These are phyloP conservation scores for Hipposideros larvatus DNA, from an alignment of 2,797 vertebrate genomes.

Conservation along the genomic window DNA sequence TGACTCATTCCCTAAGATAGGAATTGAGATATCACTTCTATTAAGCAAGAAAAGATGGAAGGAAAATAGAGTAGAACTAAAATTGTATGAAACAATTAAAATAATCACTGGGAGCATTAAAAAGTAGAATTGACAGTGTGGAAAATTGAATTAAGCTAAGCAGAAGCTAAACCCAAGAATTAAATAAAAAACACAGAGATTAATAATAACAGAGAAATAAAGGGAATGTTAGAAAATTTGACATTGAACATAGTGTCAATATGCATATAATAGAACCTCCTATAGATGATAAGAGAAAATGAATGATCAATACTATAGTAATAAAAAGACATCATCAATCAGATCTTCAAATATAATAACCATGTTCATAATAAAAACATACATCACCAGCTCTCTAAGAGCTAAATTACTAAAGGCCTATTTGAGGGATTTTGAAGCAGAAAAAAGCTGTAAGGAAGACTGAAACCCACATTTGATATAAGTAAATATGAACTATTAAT, in stretches of 20 bases:
- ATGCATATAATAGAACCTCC: slow-evolving; percentile 44
- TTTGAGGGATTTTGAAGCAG: slow-evolving; percentile 10
- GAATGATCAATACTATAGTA: slow-evolving; percentile 17
- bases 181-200: slow-evolving; percentile 64
- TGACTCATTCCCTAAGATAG: slow-evolving; percentile 43
- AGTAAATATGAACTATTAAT: slow-evolving; percentile 5
- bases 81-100: slow-evolving; percentile 63
- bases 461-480: neutral
- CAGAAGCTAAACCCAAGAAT: slow-evolving; percentile 53
- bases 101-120: slow-evolving; percentile 65
- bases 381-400: neutral
- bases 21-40: slow-evolving; percentile 60
- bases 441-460: slow-evolving; percentile 31
- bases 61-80: slow-evolving; percentile 16
- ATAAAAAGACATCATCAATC: slow-evolving; percentile 39
- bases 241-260: slow-evolving; percentile 32
- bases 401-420: neutral
- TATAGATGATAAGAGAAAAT: neutral
- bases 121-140: slow-evolving; percentile 61
- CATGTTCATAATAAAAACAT: slow-evolving; percentile 17
- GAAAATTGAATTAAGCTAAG: slow-evolving; percentile 68
- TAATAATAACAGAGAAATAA: slow-evolving; percentile 66
- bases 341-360: slow-evolving; percentile 23
- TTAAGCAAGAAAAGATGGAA: slow-evolving; percentile 35
- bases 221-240: slow-evolving; percentile 51